Evolutionary conservation across 2,797 vertebrate species (phyloP), one percentile per base, ranked within the genome.

Genomic region (Schizothorax lantsangensis): DNA sequence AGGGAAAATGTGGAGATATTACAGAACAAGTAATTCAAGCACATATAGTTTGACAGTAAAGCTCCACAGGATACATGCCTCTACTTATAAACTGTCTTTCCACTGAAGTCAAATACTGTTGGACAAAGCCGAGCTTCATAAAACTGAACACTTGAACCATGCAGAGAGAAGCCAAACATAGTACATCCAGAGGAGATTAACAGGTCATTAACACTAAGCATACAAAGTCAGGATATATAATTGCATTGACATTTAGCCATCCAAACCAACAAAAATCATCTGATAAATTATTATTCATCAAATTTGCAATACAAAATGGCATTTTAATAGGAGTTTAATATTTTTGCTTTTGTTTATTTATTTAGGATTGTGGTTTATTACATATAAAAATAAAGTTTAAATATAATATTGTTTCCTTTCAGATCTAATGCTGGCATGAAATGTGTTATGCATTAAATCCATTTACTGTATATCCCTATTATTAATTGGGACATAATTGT

Each of bases 21-120:
- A 5, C 82, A 75, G 54, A 84, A 40, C 84, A 71, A 85, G 52
- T 92, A 93, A 95, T 94, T 93, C 91, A 91, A 89, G 89, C 89
- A 88, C 75, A 90, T 49, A 81, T 52, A 36, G 21, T 49, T 68
- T 81, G 59, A 81, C 49, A 47, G 57, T 64, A 38, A 77, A 77
- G 52, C 54, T n/a, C 57, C 36, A 66, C 74, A 43, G 74, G 73
- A 78, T 69, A 4, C 73, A 77, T 49, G 38, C 38, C 8, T 40
- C 6, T 59, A 59, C 33, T 59, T 64, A 45, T 79, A 79, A 79
- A 79, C 57, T 79, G 57, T 79, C 78, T 45, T 80, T 66, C 82
- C 43, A 43, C 36, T 49, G 12, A 77, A 75, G 26, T 77, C 83
- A 75, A 77, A 77, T 66, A 14, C 57, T 75, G 15, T 49, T 84